Evolutionary conservation across 2,113 vertebrate species (phyloP).

Genomic region (Microtus pennsylvanicus): DNA sequence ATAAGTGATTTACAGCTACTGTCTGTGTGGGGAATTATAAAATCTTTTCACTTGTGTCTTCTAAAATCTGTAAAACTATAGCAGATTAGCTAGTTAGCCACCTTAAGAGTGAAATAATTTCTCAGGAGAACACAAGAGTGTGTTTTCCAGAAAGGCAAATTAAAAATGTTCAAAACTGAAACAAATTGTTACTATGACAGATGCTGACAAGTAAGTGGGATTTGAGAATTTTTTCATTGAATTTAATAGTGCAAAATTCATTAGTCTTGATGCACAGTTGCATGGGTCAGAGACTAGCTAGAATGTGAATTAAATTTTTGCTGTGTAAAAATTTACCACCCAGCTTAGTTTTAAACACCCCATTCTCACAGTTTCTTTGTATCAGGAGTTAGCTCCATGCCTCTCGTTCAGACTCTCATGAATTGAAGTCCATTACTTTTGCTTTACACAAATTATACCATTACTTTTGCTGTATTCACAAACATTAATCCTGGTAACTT

Average conservation of each 20-base stretch:
- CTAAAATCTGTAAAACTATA: not conserved
- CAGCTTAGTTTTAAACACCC: slow-evolving; percentile 41
- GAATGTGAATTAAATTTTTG: slow-evolving; percentile 21
- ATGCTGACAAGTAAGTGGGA: not conserved
- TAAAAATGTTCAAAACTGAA: not conserved
- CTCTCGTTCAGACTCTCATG: not conserved
- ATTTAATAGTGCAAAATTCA: slow-evolving; percentile 24
- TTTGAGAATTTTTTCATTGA: not conserved
- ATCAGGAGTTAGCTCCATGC: not conserved
- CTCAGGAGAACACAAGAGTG: not conserved
- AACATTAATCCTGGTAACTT: not conserved
- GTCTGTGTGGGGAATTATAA: not conserved
- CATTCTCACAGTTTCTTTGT: not conserved
- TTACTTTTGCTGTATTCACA: not conserved
- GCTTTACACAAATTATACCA: not conserved
- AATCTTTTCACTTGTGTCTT: not conserved
- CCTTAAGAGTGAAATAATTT: not conserved
- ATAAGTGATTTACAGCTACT: not conserved
- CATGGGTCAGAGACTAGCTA: not conserved
- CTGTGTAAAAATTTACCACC: slow-evolving; percentile 17
- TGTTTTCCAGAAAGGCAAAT: not conserved
- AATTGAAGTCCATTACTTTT: not conserved
- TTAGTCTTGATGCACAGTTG: slow-evolving; percentile 18
- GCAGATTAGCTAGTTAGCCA: not conserved
- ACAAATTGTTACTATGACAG: not conserved